Percentiles rank a stretch among this genome's conserved stretches.
These are phyloP conservation scores for Hypotaenidia philippensis DNA, from an alignment of 2,797 vertebrate genomes.

Conservation along the genomic window DNA sequence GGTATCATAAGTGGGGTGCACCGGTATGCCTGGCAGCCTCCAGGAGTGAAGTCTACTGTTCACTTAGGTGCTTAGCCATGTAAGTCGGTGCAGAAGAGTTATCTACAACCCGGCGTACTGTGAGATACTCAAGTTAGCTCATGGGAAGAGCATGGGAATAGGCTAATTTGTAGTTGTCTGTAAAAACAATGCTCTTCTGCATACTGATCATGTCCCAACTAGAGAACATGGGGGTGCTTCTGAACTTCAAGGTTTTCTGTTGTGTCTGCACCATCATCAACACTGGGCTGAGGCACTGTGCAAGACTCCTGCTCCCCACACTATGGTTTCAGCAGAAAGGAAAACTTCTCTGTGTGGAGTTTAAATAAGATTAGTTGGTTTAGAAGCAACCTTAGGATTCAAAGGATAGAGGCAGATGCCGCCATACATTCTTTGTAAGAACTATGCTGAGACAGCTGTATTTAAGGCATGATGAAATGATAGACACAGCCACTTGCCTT, in stretches of 20 bases:
- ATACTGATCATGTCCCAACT: not conserved
- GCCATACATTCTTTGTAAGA: not conserved
- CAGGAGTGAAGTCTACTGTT: not conserved
- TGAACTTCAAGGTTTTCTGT: not conserved
- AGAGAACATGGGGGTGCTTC: not conserved
- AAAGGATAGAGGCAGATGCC: not conserved
- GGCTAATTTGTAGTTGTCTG: not conserved
- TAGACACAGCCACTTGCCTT: not conserved
- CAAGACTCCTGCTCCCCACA: not conserved
- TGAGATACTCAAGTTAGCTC: not conserved
- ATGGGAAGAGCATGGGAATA: not conserved
- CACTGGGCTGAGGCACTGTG: not conserved
- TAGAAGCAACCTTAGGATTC: not conserved
- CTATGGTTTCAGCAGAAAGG: not conserved
- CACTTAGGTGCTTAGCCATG: not conserved
- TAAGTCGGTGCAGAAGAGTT: not conserved
- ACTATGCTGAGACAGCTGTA: not conserved
- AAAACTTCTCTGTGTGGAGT: not conserved
- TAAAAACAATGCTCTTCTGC: not conserved
- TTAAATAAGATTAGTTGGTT: not conserved
- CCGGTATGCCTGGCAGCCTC: not conserved
- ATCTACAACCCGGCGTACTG: fast-evolving
- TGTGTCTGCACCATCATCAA: not conserved
- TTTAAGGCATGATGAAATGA: not conserved
- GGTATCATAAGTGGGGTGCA: fast-evolving